Evolutionary conservation across 2,888 invertebrate genomes (phyloP), one percentile per base, ranked within the genome.

Genomic region (Cyclophora punctaria): DNA sequence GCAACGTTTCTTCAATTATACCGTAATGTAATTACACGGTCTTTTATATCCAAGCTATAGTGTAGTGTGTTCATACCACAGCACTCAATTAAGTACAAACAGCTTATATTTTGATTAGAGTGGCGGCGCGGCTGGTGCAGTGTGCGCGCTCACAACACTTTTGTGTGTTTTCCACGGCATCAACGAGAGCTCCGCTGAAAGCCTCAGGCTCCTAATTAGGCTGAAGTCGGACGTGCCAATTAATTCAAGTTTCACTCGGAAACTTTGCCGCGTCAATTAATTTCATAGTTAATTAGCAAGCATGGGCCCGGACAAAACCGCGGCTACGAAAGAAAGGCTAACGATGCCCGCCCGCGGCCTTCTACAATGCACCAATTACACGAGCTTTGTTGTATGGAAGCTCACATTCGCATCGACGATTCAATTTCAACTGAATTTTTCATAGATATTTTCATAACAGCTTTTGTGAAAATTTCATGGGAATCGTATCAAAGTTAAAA

Each of bases 231-330:
- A 88, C 88, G 83, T 83, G 84, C 87, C 88, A 88, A 88, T 88
- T 88, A 88, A 88, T 86, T 88, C 87, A 87, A 87, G 88, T 88
- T 88, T 88, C 85, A 83, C 84, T 84, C 80, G 80, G 83, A 85
- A 88, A 88, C 83, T 88, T 88, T 84, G 83, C 87, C 79, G 83
- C 88, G 85, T 88, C 88, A 88, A 88, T 88, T 88, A 88, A 88
- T 88, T 88, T 88, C 87, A 87, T 87, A 88, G 86, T 87, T 88
- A 88, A 88, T 88, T 88, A 88, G 86, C 83, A 80, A 78, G 80
- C 75, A 67, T 60, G 61, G 63, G 62, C 66, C 69, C 73, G 81
- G 82, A 84, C 86, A 83, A 86, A 84, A 83, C 87, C 80, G 76
- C 80, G 76, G 71, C 78, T 75, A 72, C 71, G 76, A 79, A 84